Evolutionary conservation across 2,797 vertebrate genomes (phyloP), one percentile per base, ranked within the genome.

Genomic region (Sebastes steindachneri): DNA sequence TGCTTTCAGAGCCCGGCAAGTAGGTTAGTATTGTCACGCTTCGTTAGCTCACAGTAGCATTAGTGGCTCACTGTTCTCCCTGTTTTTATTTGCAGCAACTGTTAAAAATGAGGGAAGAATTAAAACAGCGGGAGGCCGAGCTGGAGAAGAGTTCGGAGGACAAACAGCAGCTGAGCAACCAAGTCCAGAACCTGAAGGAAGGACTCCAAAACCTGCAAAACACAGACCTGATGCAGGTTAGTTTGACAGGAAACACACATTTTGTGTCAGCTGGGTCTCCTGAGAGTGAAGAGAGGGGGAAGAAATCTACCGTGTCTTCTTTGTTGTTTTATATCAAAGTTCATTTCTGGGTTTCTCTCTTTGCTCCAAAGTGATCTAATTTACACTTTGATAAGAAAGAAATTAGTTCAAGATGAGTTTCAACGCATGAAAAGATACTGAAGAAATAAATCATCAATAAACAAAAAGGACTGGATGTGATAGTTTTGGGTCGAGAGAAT

Each of bases 21-120:
- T 19, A 59, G 68, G 63, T 77, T 67, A 54, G 55, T 48, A 15
- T 72, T 10, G 37, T 78, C 75, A 82, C 11, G 15, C 23, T 68
- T 63, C 31, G 23, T 79, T 73, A 68, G 48, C 60, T 82, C 82
- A 64, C 73, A 66, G 45, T 57, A 31, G 54, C 67, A 65, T 87
- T 64, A 68, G 28, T 48, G 21, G 14, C 28, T 75, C 14, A 73
- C 54, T 80, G 12, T 62, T 71, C 7, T 75, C n/a, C 7, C 62
- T 51, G n/a, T 8, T 25, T 75, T n/a, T 77, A 60, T 85, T 88
- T 92, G 9, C 92, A 99, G 98, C 97, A 99, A 95, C 96, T 99
- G 69, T 88, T 98, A 83, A 97, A 97, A 93, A 96, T 98, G 83
- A 96, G 97, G 74, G 97, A 99, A 3, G 97, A 99, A 62, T 95